Conservation (phyloP, 2,797 vertebrate species). For the Megaceryle alcyon region DNA sequence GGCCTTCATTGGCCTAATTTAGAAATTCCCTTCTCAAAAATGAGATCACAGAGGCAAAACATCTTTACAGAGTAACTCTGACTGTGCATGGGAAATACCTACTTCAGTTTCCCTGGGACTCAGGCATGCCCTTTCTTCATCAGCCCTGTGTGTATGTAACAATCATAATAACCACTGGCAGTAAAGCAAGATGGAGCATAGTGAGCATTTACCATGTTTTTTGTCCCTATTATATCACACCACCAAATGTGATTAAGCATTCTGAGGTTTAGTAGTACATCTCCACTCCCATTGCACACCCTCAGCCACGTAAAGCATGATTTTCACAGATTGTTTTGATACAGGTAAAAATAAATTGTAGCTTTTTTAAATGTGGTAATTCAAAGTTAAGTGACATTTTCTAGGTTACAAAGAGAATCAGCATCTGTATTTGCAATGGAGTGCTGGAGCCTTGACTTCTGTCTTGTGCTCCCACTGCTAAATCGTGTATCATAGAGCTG, state of each 20-base stretch:
- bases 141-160: background rate
- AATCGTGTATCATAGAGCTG: background rate
- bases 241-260: background rate
- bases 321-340: background rate
- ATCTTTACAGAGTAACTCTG: background rate
- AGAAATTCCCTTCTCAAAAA: background rate
- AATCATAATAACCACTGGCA: background rate
- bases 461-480: background rate
- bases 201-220: background rate
- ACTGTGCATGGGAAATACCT: accelerated
- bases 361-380: background rate
- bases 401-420: background rate
- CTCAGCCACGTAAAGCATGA: background rate
- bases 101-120: background rate
- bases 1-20: background rate
- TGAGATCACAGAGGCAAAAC: background rate
- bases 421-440: background rate
- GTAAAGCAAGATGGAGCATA: background rate
- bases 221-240: background rate
- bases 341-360: background rate
- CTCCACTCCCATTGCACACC: background rate
- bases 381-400: background rate
- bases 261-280: no score
- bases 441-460: background rate
- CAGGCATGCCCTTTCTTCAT: background rate